Conservation (phyloP, 2,113 vertebrate genomes). For the Azemiops feae region DNA sequence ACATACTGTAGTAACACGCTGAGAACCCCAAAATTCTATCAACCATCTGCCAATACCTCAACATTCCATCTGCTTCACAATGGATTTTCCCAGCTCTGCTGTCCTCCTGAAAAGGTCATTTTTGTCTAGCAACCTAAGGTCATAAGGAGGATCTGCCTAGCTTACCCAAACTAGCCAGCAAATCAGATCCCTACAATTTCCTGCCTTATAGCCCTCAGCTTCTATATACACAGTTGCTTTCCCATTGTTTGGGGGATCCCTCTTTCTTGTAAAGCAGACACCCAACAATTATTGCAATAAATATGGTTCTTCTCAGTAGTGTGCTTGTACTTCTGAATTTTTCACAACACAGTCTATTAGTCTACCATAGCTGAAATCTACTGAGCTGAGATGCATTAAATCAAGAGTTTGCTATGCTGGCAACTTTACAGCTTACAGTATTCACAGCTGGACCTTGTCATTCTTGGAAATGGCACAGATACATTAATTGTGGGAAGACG, state of each 20-base stretch:
- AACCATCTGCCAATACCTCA: too few species aligned
- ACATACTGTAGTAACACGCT: too few species aligned
- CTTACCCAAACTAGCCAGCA: not conserved
- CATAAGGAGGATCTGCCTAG: not conserved
- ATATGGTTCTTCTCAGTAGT: not conserved
- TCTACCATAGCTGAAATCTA: not conserved
- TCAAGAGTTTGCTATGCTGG: not conserved
- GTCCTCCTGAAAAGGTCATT: too few species aligned
- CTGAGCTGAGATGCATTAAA: not conserved
- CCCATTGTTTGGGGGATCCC: not conserved
- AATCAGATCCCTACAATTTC: not conserved
- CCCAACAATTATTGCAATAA: not conserved
- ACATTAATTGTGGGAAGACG: not conserved
- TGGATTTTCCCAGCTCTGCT: too few species aligned
- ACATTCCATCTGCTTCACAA: too few species aligned
- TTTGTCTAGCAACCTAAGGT: not conserved
- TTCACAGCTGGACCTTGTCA: constrained; percentile 7
- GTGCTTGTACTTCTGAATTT: not conserved
- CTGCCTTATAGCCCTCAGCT: not conserved
- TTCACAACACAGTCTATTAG: not conserved
- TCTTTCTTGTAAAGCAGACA: not conserved
- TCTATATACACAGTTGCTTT: not conserved
- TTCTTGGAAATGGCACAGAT: not conserved
- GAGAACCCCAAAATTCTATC: too few species aligned
- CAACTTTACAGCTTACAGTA: not conserved